phyloP scores from a whole-genome alignment of 2,888 invertebrate species.

The Chromoteleia sp. region DNA sequence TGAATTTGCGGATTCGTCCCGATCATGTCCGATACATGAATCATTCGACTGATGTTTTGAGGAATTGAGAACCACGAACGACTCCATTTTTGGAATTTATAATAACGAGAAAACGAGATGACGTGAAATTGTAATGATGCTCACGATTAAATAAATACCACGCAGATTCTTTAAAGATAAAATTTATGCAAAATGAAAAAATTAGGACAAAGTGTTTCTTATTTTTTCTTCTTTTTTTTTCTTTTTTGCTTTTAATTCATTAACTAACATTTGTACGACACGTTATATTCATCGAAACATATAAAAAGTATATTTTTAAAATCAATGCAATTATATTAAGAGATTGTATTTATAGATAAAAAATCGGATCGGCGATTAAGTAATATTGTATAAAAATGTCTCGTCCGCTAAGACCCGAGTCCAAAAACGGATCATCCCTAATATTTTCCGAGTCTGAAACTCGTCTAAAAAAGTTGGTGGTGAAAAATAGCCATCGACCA shows the following conservation, averaged over 20 bases:
- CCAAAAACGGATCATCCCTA: conserved; percentile 8
- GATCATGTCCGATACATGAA: conserved; percentile 72
- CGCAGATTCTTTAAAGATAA: not conserved
- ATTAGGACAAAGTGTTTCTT: not conserved
- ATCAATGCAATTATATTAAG: too few relatives aligned
- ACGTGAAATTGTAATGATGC: conserved; percentile 15
- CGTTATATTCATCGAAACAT: too few relatives aligned
- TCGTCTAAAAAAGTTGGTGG: not conserved
- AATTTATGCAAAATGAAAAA: not conserved
- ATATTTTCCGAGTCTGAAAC: not conserved
- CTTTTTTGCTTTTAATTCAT: too few relatives aligned
- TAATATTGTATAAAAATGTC: too few relatives aligned
- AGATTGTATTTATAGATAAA: too few relatives aligned
- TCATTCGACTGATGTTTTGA: conserved; percentile 68
- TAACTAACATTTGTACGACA: too few relatives aligned
- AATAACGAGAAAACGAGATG: conserved; percentile 33
- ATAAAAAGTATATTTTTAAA: too few relatives aligned
- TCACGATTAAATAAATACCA: conserved; percentile 22
- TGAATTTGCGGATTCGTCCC: conserved; percentile 76
- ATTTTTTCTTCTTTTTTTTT: too few relatives aligned
- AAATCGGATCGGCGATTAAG: too few relatives aligned
- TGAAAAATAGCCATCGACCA: conserved; percentile 27
- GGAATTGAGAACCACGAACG: conserved; percentile 39
- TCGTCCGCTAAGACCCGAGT: too few relatives aligned
- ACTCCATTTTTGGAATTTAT: conserved; percentile 46